Evolutionary conservation across 2,888 invertebrate species (phyloP), one percentile per base, ranked within the genome.

Genomic region (Eristalinus sepulchralis): DNA sequence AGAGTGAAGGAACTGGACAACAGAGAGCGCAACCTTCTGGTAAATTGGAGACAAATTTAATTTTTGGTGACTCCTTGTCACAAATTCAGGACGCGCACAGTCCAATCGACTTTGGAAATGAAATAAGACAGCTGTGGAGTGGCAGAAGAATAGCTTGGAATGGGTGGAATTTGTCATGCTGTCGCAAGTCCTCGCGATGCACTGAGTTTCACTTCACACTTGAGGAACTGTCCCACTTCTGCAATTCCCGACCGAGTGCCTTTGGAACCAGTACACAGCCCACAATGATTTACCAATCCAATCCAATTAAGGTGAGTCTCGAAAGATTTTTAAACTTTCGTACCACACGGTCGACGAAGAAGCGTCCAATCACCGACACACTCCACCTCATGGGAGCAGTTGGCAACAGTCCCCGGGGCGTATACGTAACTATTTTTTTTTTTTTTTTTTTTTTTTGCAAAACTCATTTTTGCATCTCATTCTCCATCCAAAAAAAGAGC

Each of bases 351-450:
- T 47, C n/a, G 17, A 47, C 17, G 17, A 17, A 47, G 17, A 47
- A 47, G 47, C 47, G 8, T 47, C 47, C 47, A 47, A 47, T 47
- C 47, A 47, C 8, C 17, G 17, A 6, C 2, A 8, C 17, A 13
- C n/a, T 17, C 47, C 17, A n/a, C 6, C 39, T 39, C 39, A n/a
- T 39, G 39, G 39, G 39, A 39, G 39, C 39, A 3, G n/a, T 39
- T 39, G 39, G n/a, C 39, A 8, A 8, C 47, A 47, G 17, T 47
- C 17, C 6, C 47, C 17, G n/a, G 20, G 22, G 75, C 75, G 75
- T 66, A 75, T 75, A 66, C 75, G 59, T 66, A 55, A 59, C 53
- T 17, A 66, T 64, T 53, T 63, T 63, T 53, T 39, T 24, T 9
- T 0, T 10, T 60, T 22, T 39, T 13, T 70, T 34, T 34, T 34